These are phyloP conservation scores for Ephestia elutella DNA, from an alignment of 1,140 invertebrate genomes.

Conservation along the genomic window DNA sequence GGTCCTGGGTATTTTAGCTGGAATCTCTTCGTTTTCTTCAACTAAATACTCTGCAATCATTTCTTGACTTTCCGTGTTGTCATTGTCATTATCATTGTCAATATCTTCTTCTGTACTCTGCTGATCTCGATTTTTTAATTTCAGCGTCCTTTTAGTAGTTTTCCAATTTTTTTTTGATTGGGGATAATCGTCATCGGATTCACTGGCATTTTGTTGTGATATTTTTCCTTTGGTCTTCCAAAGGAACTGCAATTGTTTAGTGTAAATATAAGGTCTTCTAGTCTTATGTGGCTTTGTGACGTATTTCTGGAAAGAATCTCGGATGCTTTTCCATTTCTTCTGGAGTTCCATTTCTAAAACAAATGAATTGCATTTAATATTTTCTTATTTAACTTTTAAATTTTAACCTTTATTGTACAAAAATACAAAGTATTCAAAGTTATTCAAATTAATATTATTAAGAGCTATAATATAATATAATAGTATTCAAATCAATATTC, in stretches of 20 bases:
- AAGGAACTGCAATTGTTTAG: constrained; percentile 53
- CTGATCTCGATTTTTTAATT: constrained; percentile 27
- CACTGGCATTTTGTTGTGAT: constrained; percentile 22
- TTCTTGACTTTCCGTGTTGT: constrained; percentile 21
- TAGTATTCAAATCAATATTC: too few species aligned
- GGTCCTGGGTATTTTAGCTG: constrained; percentile 18
- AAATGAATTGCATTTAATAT: constrained; percentile 6
- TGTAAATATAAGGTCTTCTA: constrained; percentile 53
- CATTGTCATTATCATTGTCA: too few species aligned
- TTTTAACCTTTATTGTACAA: too few species aligned
- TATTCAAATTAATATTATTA: too few species aligned
- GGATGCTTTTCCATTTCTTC: constrained; percentile 66
- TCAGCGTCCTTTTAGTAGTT: constrained; percentile 39
- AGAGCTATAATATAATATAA: too few species aligned
- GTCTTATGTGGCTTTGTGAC: constrained; percentile 44
- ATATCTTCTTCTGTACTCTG: constrained; percentile 45
- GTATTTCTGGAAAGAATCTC: constrained; percentile 62
- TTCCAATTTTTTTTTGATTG: constrained; percentile 34
- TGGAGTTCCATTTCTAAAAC: constrained; percentile 62
- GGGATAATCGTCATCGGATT: constrained; percentile 40
- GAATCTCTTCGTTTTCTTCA: constrained; percentile 11
- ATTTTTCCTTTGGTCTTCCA: constrained; percentile 41
- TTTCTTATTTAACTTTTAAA: too few species aligned
- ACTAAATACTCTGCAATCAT: constrained; percentile 23
- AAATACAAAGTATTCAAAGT: too few species aligned